Conservation (phyloP, 2,113 vertebrate genomes). For the Rutilus rutilus region DNA sequence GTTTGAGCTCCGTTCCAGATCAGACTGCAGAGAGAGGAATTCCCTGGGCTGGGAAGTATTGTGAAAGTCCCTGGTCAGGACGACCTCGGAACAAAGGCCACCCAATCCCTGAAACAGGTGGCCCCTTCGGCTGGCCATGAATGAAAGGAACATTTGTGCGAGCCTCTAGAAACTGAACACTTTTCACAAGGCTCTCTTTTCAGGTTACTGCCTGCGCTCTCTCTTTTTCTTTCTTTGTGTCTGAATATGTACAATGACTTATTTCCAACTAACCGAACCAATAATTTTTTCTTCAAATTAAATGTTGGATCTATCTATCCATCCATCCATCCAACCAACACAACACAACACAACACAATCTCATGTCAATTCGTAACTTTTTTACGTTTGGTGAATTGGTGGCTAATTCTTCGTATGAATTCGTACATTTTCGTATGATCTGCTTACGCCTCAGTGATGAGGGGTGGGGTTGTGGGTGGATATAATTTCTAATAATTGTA, state of each 20-base stretch:
- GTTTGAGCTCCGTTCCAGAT: slow-evolving; percentile 28
- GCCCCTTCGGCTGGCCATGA: slow-evolving; percentile 67
- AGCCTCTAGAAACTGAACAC: slow-evolving; percentile 59
- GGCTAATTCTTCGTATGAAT: too few relatives aligned
- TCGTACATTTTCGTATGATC: too few relatives aligned
- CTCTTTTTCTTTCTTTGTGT: not conserved
- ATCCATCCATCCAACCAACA: not conserved
- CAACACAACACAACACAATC: too few relatives aligned
- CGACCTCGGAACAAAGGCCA: slow-evolving; percentile 76
- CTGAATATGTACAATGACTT: not conserved
- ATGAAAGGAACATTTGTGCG: slow-evolving; percentile 76
- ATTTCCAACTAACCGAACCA: not conserved
- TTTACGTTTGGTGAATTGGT: too few relatives aligned
- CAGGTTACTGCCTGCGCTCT: slow-evolving; percentile 4
- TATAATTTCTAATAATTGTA: too few relatives aligned
- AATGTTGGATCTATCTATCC: not conserved
- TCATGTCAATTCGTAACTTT: too few relatives aligned
- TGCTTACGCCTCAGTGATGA: too few relatives aligned
- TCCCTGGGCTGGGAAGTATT: slow-evolving; percentile 62
- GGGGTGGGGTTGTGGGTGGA: too few relatives aligned
- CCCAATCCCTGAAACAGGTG: slow-evolving; percentile 78
- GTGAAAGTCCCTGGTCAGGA: slow-evolving; percentile 67
- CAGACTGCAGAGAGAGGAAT: slow-evolving; percentile 50
- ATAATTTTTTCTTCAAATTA: not conserved
- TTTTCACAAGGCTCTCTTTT: slow-evolving; percentile 49